phyloP scores from a whole-genome alignment of 2,113 vertebrate species.

The Etheostoma cragini region DNA sequence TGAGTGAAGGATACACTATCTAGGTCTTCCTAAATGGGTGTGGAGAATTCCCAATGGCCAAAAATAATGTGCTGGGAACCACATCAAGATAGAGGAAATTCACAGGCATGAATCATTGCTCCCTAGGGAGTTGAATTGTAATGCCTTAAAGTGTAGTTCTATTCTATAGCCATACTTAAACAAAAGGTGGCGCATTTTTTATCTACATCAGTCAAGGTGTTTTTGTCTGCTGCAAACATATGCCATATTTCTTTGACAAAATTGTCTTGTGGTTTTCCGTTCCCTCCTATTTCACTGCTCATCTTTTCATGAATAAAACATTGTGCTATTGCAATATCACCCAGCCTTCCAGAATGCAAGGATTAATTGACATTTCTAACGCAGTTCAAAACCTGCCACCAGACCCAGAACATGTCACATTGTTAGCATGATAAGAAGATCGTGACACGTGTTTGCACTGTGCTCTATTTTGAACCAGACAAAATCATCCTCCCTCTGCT shows the following conservation, averaged over 20 bases:
- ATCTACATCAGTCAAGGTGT: not conserved
- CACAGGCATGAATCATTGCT: conserved; percentile 36
- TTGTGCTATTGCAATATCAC: not conserved
- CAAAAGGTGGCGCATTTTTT: not conserved
- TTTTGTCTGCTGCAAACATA: not conserved
- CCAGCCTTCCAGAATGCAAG: not conserved
- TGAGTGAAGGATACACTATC: conserved; percentile 30
- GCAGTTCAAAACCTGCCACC: not conserved
- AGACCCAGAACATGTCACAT: not conserved
- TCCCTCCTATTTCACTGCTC: not conserved
- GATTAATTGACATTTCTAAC: conserved; percentile 2
- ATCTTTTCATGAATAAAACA: not conserved
- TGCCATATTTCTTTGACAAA: not conserved
- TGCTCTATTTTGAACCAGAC: not conserved
- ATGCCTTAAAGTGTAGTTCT: conserved; percentile 5
- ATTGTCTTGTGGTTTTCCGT: not conserved
- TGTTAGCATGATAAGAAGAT: not conserved
- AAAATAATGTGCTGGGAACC: conserved; percentile 48
- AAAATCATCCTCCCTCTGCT: not conserved
- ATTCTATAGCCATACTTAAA: conserved; percentile 13
- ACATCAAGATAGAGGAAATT: conserved; percentile 36
- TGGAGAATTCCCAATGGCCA: conserved; percentile 32
- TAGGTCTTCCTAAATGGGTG: conserved; percentile 39
- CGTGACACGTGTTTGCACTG: conserved; percentile 11
- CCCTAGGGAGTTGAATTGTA: conserved; percentile 21